Evolutionary conservation across 2,797 vertebrate species (phyloP).

Genomic region (Uromys caudimaculatus): DNA sequence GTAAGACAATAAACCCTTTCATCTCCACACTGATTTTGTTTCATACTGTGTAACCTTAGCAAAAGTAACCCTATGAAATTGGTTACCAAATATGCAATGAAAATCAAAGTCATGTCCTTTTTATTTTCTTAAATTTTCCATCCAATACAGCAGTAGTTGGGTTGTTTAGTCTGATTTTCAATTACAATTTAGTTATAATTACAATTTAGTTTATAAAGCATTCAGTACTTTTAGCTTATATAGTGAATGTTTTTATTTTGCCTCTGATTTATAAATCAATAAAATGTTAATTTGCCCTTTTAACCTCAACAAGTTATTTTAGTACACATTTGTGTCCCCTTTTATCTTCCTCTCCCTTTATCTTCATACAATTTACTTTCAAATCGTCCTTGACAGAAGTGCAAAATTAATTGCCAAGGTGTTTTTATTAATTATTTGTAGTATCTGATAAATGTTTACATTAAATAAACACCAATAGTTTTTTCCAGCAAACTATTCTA

Average conservation of each 20-base stretch:
- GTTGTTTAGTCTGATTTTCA: constrained; percentile 62
- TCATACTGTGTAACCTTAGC: not conserved
- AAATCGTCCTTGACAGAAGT: constrained; percentile 25
- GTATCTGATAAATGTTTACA: not conserved
- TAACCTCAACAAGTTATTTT: not conserved
- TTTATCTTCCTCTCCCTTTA: not conserved
- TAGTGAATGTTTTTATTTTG: constrained; percentile 60
- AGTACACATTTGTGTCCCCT: not conserved
- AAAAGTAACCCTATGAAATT: not conserved
- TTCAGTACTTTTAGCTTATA: constrained; percentile 46
- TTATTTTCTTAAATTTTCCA: constrained; percentile 49
- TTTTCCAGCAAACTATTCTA: not conserved
- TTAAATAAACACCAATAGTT: not conserved
- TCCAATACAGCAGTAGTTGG: not conserved
- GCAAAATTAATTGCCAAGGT: not conserved
- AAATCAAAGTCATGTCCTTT: not conserved
- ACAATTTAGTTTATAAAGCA: constrained; percentile 51
- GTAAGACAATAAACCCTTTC: too few relatives aligned
- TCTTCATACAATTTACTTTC: not conserved
- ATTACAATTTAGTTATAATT: not conserved
- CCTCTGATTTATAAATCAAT: constrained; percentile 45
- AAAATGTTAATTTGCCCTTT: constrained; percentile 55
- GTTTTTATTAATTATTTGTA: constrained; percentile 18
- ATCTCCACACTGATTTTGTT: not conserved
- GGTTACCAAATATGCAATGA: not conserved